Evolutionary conservation across 23 tunicate genomes (phyloP), one percentile per base, ranked within the genome.

Genomic region (Diplosoma virens): DNA sequence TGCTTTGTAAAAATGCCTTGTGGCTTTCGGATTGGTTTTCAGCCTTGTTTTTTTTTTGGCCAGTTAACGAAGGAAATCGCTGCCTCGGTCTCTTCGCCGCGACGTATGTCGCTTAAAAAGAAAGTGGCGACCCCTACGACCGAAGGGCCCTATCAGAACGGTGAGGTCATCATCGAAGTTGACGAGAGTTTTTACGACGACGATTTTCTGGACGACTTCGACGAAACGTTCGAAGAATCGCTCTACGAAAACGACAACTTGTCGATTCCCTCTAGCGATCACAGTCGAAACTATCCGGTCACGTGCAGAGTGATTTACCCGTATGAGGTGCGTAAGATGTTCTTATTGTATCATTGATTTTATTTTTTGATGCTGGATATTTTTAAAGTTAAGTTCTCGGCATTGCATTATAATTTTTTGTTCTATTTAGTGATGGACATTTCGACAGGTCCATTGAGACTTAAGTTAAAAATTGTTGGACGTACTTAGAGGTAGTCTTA

Each of bases 231-330:
- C 27, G 89, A 87, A 1, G 60, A 33, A 26, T 56, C 33, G 25
- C 27, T 2, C 3, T 35, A 17, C 3, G 82, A 64, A 23, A 61
- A 65, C 30, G 97, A 90, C 37, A 59, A 84, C 33, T 67, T 90
- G 17, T 90, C 97, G 1, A 66, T 90, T 20, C 83, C 97, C 3
- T 78, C 97, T 1, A 90, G 97, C 58, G 97, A 90, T 41, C 88
- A 84, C 75, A 90, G 97, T 56, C 73, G 97, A 30, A 47, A 33
- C 0, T 90, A 90, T 56, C 97, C 97, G 14, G 66, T 90, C 32
- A 59, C 90, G 22, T 90, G 97, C 71, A 67, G 55, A 6, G 97
- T 90, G 48, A 73, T 46, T 18, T 90, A 84, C 47, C 76, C 90
- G 17, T 90, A 90, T 67, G 30, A 79, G 86, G 97, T 90, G 55